A percentile compares a stretch with the other conserved stretches of the same genome.
These are phyloP conservation scores for Myiotriccus ornatus DNA, from an alignment of 2,797 vertebrate species.

Conservation along the genomic window DNA sequence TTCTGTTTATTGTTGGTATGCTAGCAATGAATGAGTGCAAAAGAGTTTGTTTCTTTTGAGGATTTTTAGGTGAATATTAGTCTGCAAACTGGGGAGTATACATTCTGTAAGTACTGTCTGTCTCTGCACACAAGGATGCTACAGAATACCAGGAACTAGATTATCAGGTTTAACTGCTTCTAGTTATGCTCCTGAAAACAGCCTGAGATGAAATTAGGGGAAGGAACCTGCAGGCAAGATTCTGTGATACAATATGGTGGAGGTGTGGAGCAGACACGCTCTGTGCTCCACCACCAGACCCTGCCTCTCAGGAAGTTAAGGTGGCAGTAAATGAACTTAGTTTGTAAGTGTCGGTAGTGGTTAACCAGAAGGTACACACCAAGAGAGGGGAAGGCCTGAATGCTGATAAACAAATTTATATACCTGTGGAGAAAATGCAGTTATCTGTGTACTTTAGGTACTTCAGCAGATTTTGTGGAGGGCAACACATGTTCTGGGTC, in stretches of 20 bases:
- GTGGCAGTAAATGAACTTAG: not conserved
- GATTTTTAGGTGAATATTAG: not conserved
- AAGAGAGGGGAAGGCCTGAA: not conserved
- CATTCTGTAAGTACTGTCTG: not conserved
- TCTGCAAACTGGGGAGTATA: not conserved
- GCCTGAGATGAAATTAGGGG: not conserved
- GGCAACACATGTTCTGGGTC: not conserved
- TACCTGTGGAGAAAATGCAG: not conserved
- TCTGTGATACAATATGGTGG: fast-evolving
- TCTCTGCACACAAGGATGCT: not conserved
- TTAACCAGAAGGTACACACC: not conserved
- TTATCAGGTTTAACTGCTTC: not conserved
- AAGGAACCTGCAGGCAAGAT: not conserved
- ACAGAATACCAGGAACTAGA: not conserved
- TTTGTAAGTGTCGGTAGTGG: not conserved
- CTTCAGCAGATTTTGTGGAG: not conserved
- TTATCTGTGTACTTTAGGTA: not conserved
- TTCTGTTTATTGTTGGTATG: not conserved
- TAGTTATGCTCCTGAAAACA: not conserved
- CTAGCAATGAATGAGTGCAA: not conserved
- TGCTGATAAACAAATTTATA: not conserved
- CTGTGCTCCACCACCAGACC: not conserved
- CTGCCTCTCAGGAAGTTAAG: not conserved
- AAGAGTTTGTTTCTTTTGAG: not conserved
- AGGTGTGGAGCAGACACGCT: not conserved